phyloP scores from a whole-genome alignment of 2,888 invertebrate genomes.

The Trissoscelio sp. region DNA sequence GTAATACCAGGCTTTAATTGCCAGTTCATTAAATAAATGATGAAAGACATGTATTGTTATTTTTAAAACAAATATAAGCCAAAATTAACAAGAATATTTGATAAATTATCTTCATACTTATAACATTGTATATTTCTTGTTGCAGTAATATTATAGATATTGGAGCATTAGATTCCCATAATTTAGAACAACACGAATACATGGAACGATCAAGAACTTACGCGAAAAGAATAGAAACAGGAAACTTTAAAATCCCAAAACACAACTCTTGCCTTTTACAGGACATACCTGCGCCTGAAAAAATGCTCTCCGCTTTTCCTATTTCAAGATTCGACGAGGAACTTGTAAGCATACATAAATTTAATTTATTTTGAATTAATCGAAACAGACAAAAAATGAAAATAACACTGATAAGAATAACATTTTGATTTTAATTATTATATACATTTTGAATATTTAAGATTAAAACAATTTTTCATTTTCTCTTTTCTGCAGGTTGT shows the following conservation, averaged over 20 bases:
- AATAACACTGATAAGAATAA: too few species aligned
- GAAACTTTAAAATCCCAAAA: constrained; percentile 82
- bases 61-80: too few species aligned
- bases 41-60: too few species aligned
- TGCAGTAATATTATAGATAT: constrained; percentile 95
- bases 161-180: constrained; percentile 94
- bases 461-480: constrained; percentile 68
- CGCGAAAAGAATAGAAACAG: constrained; percentile 81
- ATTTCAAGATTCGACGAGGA: constrained; percentile 87
- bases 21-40: too few species aligned
- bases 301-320: constrained; percentile 87
- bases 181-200: constrained; percentile 94
- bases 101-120: too few species aligned
- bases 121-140: too few species aligned
- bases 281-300: constrained; percentile 91
- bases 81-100: too few species aligned
- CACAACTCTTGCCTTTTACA: constrained; percentile 85
- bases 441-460: not conserved
- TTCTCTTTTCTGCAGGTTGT: constrained; percentile 87
- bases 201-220: constrained; percentile 86
- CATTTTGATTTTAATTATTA: not conserved
- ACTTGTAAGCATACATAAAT: constrained; percentile 86
- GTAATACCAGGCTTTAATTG: too few species aligned
- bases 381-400: too few species aligned
- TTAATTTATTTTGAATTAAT: too few species aligned